Evolutionary conservation across 2,113 vertebrate genomes (phyloP), one percentile per base, ranked within the genome.

Genomic region (Sapajus apella): DNA sequence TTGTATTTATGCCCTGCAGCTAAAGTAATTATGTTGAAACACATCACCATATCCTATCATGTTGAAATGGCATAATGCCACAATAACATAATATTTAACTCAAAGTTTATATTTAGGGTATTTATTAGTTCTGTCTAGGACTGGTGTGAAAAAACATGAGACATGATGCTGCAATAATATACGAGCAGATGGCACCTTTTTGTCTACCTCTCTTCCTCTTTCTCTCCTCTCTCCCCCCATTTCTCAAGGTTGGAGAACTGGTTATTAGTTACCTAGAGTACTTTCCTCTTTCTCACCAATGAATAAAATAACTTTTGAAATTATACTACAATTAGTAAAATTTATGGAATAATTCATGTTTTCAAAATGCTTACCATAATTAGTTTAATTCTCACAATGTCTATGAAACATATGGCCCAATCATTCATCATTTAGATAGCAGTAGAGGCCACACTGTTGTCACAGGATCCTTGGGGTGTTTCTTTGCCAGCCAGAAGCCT

Each of bases 21-120:
- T 90, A 70, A 97, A 97, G 68, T 86, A 43, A 93, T 88, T 87
- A 18, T 85, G 55, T 30, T 56, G 68, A 61, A 93, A 90, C 16
- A 55, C 30, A 93, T 86, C 52, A 73, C 68, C 32, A 58, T n/a
- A 47, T 61, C 30, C 27, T 90, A 37, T 47, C 16, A 20, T 66
- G 25, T 85, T 90, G 85, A 79, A 93, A 40, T 72, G 75, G 76
- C 56, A 90, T 72, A 95, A 89, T 82, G 23, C 45, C 72, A 94
- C 35, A 70, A n/a, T 89, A 76, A 87, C 80, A 32, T n/a, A 94
- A 66, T 35, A 91, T 58, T 96, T 96, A 50, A 80, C 47, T 92
- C 80, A 56, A 79, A 79, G 77, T 77, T 82, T 96, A 37, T 83
- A 77, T 55, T 75, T 86, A 75, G 32, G n/a, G 27, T 92, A 82